Percentiles rank a stretch among this genome's conserved stretches.
Conservation (phyloP, 2,888 invertebrate species). For the Limnephilus lunatus region DNA sequence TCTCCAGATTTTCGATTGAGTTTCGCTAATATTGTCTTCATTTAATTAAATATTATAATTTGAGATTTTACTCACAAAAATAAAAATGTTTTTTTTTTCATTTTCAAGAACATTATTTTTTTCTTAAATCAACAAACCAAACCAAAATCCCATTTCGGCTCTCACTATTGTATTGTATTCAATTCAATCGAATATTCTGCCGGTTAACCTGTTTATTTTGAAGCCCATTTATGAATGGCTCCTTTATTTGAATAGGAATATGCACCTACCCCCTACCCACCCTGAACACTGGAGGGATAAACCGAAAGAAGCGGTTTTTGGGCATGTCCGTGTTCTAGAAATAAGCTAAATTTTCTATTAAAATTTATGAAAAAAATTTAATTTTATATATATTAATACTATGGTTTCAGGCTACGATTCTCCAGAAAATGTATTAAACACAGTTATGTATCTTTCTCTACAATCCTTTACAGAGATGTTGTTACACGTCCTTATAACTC, state of each 20-base stretch:
- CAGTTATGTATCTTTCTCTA: too few relatives aligned
- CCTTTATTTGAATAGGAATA: slow-evolving; percentile 49
- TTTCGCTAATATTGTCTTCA: too few relatives aligned
- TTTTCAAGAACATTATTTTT: too few relatives aligned
- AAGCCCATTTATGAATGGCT: slow-evolving; percentile 15
- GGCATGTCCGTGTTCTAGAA: neutral
- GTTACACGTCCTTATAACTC: too few relatives aligned
- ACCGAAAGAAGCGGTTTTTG: neutral
- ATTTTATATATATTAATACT: too few relatives aligned
- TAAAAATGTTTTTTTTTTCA: too few relatives aligned
- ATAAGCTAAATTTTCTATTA: neutral
- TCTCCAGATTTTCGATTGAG: too few relatives aligned
- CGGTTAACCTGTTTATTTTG: neutral
- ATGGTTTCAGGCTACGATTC: too few relatives aligned
- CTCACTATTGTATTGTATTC: neutral
- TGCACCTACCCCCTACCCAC: neutral
- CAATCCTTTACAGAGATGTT: too few relatives aligned
- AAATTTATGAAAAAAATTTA: neutral
- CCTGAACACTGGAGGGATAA: neutral
- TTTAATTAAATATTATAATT: too few relatives aligned
- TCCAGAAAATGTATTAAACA: too few relatives aligned
- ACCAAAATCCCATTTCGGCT: neutral
- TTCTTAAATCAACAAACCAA: neutral
- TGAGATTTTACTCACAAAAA: too few relatives aligned
- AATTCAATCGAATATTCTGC: neutral